Base-by-base conservation (phyloP, 2,888 invertebrate genomes). In the Troglohyphantes excavatus region DNA sequence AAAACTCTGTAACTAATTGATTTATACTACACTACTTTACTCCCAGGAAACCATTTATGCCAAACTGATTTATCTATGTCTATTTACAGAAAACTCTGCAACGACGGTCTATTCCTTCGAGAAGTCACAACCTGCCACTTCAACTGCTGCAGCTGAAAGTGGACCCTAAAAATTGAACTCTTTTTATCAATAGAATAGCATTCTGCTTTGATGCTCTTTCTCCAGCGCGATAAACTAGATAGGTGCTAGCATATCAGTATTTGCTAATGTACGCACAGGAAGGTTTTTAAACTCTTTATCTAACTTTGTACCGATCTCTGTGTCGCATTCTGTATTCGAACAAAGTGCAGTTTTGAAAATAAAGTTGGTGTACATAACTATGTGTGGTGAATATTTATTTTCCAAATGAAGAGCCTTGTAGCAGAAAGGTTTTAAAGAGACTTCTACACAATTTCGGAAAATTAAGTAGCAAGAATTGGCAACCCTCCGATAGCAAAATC, bases 41-140 rank as follows among this genome's bases (percentile, higher is more conserved):
- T n/a, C n/a, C n/a, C n/a, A n/a, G n/a, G n/a, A n/a, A n/a, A n/a
- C n/a, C n/a, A n/a, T n/a, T 33, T 33, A 33, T 33, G 7, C 13
- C 13, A 2, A 39, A 11, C 39, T 3, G 13, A 39, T 39, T n/a
- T 39, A 39, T 39, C 13, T 39, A 39, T 39, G 13, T 39, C 13
- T 39, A 1, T 39, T 78, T 61, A 9, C 43, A 86, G 86, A 86
- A 76, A 70, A 70, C 21, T 70, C 68, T 19, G 68, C 53, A 2
- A 19, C 61, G 17, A 63, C 70, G 13, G 29, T 27, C 39, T 86
- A 86, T 21, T 43, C 70, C 3, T 23, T 70, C 27, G 78, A 46
- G 70, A 70, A 86, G 2, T 61, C 76, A 0, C 33, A n/a, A 23
- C 17, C 39, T n/a, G 13, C 53, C 2, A 53, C 53, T n/a, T 53